Evolutionary conservation across 92 coral and sea anemone species (phyloP), one percentile per base, ranked within the genome.

Genomic region (Chrysogorgia sp.): DNA sequence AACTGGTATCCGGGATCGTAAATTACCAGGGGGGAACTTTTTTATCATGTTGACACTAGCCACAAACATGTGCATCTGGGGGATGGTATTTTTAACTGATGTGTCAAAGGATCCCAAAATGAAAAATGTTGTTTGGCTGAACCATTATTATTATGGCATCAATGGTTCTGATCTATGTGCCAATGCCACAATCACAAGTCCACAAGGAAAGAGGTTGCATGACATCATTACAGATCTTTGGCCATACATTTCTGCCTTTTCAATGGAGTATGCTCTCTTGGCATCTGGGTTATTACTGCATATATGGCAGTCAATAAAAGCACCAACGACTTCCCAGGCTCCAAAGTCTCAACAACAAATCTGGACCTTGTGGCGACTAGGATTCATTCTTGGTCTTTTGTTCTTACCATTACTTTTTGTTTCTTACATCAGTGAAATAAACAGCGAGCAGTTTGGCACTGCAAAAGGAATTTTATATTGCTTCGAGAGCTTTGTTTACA

Each of bases 21-120:
- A 20, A n/a, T 40, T 78, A 34, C 63, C 52, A 9, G 71, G 63
- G 7, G 75, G 83, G 1, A 48, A 24, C 0, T 78, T 78, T 48
- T 78, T 78, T 33, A 49, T 78, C 14, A 78, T 78, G 83, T 14
- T 63, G 3, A 78, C 74, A 31, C 45, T 78, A 50, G 83, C 83
- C 30, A 67, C 63, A 22, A 78, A 78, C n/a, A 22, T 78, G 63
- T 31, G 61, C 40, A 57, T 78, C 19, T 78, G 83, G 83, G 63
- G 35, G 24, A 31, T 56, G 20, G 47, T 35, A 10, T 78, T 78
- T 40, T 34, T 78, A 14, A 30, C 43, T 26, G 83, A 78, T 23
- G 61, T 64, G 1, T 26, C 75, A 0, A 24, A 49, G 12, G 63
- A 49, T 29, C 35, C 83, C 12, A 67, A 32, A 63, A 25, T 72